These are phyloP conservation scores for Bostrychus sinensis DNA, from an alignment of 2,113 vertebrate species.

Conservation along the genomic window DNA sequence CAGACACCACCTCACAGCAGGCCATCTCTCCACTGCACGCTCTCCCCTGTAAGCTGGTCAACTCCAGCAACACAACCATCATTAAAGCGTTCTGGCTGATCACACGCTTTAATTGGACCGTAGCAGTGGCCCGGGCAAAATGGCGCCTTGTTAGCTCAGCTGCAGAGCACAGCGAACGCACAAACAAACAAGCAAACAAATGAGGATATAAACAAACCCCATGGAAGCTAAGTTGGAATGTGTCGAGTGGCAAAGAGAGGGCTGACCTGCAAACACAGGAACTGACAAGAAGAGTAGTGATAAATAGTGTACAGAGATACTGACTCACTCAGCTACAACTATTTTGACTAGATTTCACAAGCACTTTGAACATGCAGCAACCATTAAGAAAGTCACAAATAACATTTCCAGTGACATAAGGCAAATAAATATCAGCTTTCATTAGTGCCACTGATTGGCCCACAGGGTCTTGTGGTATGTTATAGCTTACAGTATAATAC, in stretches of 20 bases:
- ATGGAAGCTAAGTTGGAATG: slow-evolving; percentile 44
- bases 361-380: slow-evolving; percentile 8
- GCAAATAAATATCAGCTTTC: slow-evolving; percentile 21
- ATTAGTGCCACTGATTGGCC: slow-evolving; percentile 12
- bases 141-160: slow-evolving; percentile 80
- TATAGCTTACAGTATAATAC: background rate
- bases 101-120: slow-evolving; percentile 81
- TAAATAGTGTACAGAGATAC: slow-evolving; percentile 2
- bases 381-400: background rate
- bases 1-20: slow-evolving; percentile 71
- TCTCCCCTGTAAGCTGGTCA: slow-evolving; percentile 57
- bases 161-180: slow-evolving; percentile 66
- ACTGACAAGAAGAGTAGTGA: slow-evolving; percentile 23
- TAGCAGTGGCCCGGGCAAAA: slow-evolving; percentile 69
- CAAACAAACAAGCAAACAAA: slow-evolving; percentile 75
- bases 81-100: slow-evolving; percentile 85
- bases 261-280: slow-evolving; percentile 52
- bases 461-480: slow-evolving; percentile 26
- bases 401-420: slow-evolving; percentile 16
- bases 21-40: slow-evolving; percentile 30
- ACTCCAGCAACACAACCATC: slow-evolving; percentile 73
- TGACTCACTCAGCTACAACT: slow-evolving; percentile 3
- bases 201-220: slow-evolving; percentile 60
- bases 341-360: slow-evolving; percentile 11
- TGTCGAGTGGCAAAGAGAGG: slow-evolving; percentile 8